Conservation (phyloP, 2,888 invertebrate species). For the Apotomis capreana region DNA sequence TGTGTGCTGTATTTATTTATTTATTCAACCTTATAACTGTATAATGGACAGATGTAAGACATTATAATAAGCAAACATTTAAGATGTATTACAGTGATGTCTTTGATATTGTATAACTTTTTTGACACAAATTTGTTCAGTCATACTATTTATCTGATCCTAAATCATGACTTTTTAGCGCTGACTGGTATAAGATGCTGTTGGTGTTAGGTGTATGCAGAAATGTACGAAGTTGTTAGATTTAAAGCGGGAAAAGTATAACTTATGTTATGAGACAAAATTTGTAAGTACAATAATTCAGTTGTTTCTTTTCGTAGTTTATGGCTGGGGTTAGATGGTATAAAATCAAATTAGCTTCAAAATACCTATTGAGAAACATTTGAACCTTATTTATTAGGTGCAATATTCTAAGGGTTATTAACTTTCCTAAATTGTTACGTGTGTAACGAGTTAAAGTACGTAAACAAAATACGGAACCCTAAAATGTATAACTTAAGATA, state of each 20-base stretch:
- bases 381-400: not conserved
- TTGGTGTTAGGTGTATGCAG: slow-evolving; percentile 3
- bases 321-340: not conserved
- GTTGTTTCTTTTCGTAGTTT: slow-evolving; percentile 8
- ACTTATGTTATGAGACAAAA: not conserved
- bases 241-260: not conserved
- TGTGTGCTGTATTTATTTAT: slow-evolving; percentile 31
- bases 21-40: slow-evolving; percentile 6
- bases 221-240: not conserved
- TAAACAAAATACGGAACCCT: not conserved
- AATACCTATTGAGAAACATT: slow-evolving; percentile 4
- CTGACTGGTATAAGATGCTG: not conserved
- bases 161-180: slow-evolving; percentile 9
- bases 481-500: not conserved
- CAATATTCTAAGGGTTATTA: not conserved
- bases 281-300: not conserved
- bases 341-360: slow-evolving; percentile 6
- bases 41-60: slow-evolving; percentile 12
- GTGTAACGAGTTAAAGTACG: not conserved
- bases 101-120: not conserved
- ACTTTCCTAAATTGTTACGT: not conserved
- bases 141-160: not conserved
- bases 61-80: slow-evolving; percentile 2
- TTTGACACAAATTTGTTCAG: slow-evolving; percentile 11
- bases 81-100: slow-evolving; percentile 16